A percentile compares a stretch with the other conserved stretches of the same genome.
Evolutionary conservation across 2,888 invertebrate species (phyloP).

Genomic region (Carpatolechia fugitivella): DNA sequence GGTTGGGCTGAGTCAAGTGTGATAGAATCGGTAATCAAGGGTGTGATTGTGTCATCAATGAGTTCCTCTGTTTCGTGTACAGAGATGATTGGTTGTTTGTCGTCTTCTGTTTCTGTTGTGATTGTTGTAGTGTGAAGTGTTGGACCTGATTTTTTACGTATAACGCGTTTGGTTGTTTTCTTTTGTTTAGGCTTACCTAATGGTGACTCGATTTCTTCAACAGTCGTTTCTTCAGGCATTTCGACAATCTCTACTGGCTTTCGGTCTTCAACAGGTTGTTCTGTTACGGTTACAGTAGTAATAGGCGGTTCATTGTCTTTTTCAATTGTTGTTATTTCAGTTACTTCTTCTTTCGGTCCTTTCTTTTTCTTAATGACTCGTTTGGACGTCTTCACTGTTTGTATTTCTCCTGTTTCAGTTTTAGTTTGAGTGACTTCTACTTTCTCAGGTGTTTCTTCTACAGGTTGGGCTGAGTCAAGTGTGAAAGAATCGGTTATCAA

Average conservation of each 20-base stretch:
- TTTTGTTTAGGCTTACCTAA: slow-evolving; percentile 24
- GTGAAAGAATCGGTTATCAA: slow-evolving; percentile 23
- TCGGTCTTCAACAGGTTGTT: slow-evolving; percentile 39
- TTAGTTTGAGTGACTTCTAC: slow-evolving; percentile 31
- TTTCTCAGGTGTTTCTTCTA: slow-evolving; percentile 37
- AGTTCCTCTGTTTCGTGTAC: slow-evolving; percentile 50
- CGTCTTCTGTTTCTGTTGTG: slow-evolving; percentile 61
- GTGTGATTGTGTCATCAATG: slow-evolving; percentile 31
- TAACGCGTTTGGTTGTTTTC: slow-evolving; percentile 32
- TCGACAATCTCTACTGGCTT: slow-evolving; percentile 25
- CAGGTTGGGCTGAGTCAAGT: slow-evolving; percentile 24
- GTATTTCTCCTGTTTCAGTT: slow-evolving; percentile 20
- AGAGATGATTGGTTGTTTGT: slow-evolving; percentile 56
- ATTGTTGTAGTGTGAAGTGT: slow-evolving; percentile 44
- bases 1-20: slow-evolving; percentile 27
- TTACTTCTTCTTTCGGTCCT: slow-evolving; percentile 47
- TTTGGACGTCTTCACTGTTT: slow-evolving; percentile 36
- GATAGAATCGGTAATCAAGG: background rate
- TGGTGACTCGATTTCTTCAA: slow-evolving; percentile 23
- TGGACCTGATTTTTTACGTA: slow-evolving; percentile 52
- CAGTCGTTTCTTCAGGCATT: slow-evolving; percentile 24
- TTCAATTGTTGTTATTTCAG: slow-evolving; percentile 48
- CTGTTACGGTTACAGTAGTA: slow-evolving; percentile 21
- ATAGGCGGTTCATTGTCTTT: slow-evolving; percentile 36
- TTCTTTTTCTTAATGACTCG: slow-evolving; percentile 41